Evolutionary conservation across 2,113 vertebrate genomes (phyloP).

Genomic region (Pteronura brasiliensis): DNA sequence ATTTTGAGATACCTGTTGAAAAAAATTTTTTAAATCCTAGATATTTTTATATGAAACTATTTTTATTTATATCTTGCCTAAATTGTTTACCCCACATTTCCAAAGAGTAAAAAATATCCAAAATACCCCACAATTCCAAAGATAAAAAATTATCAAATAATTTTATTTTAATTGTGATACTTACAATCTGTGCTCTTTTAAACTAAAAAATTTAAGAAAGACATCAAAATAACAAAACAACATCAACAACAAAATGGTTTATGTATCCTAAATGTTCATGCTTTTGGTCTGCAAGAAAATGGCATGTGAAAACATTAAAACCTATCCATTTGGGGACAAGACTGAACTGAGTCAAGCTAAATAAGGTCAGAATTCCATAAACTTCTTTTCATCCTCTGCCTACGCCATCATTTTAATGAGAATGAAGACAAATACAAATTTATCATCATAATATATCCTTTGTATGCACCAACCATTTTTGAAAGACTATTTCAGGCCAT

Average conservation of each 20-base stretch:
- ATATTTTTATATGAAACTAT: background rate
- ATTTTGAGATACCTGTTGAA: background rate
- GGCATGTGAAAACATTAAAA: constrained; percentile 1
- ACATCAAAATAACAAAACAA: background rate
- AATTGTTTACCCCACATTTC: background rate
- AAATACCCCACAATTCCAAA: constrained; percentile 28
- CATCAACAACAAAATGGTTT: background rate
- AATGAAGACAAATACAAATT: constrained; percentile 15
- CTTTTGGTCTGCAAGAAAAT: constrained; percentile 10
- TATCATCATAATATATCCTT: background rate
- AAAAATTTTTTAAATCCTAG: background rate
- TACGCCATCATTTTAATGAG: background rate
- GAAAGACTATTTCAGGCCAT: background rate
- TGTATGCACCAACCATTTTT: background rate
- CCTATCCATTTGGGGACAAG: background rate
- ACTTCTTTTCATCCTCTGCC: background rate
- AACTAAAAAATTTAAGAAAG: background rate
- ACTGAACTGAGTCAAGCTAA: background rate
- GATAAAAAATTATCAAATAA: constrained; percentile 18
- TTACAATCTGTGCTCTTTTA: background rate
- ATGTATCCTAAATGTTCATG: background rate
- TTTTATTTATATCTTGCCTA: background rate
- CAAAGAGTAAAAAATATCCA: background rate
- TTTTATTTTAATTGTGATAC: background rate
- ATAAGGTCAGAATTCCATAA: background rate